A percentile compares a stretch with the other conserved stretches of the same genome.
Conservation (phyloP, 1,140 invertebrate genomes). For the Orius laevigatus region DNA sequence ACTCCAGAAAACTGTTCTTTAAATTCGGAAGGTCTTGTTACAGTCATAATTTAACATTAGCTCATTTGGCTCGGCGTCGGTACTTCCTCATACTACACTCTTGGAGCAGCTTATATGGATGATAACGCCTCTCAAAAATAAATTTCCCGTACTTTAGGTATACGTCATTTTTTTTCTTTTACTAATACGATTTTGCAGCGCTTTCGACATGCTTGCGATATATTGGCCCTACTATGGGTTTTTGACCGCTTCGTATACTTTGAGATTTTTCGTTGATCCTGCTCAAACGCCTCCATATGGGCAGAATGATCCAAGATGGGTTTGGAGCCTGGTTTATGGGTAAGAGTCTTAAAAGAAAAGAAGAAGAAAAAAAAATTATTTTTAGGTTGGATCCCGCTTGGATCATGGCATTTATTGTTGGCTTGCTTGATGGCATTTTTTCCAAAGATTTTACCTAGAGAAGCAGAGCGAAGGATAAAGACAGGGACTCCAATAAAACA, state of each 20-base stretch:
- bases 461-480: constrained; percentile 12
- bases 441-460: constrained; percentile 18
- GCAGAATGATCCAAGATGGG: constrained; percentile 25
- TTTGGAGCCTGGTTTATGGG: constrained; percentile 31
- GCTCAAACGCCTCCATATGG: constrained; percentile 19
- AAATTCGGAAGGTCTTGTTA: constrained; percentile 6
- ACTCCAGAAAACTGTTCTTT: constrained; percentile 3
- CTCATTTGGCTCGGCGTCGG: constrained; percentile 19
- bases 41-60: constrained; percentile 15
- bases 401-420: constrained; percentile 13
- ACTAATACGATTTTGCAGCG: constrained; percentile 18
- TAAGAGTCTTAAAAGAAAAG: too few species aligned
- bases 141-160: constrained; percentile 21
- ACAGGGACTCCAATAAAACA: neutral
- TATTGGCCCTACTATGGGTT: constrained; percentile 26
- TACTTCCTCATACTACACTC: constrained; percentile 21
- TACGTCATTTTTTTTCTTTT: constrained; percentile 8
- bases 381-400: constrained; percentile 22
- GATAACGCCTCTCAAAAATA: constrained; percentile 23
- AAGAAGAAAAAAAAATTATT: too few species aligned
- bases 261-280: constrained; percentile 18
- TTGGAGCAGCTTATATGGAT: constrained; percentile 24
- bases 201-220: constrained; percentile 22
- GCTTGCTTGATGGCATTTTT: constrained; percentile 18
- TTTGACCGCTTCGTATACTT: constrained; percentile 17